Base-by-base conservation (phyloP, 2,888 invertebrate species). In the Parnassius orleans region DNA sequence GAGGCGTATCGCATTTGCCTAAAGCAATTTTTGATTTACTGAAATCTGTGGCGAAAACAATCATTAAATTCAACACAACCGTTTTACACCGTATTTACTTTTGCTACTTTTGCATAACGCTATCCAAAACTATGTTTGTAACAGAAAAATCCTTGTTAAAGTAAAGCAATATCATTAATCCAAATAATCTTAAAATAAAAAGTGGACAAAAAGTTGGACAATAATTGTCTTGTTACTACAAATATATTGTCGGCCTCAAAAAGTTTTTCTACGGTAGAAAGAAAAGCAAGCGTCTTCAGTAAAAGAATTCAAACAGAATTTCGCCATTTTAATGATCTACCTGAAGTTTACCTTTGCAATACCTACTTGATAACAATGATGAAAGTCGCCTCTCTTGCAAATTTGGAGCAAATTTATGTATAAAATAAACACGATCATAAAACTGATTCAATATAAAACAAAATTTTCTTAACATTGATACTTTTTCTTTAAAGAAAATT, bases 211-310 rank as follows among this genome's bases (percentile, higher is more conserved):
- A 57, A 57, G 43, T 55, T 58, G 12, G 44, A 58, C 53, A 58
- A 63, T 58, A 51, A 63, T 63, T 58, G 62, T 58, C 58, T 58
- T 54, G 58, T 63, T 62, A 57, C 48, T 43, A 19, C 54, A 57
- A 58, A 63, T 63, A 63, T 51, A 63, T 58, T 44, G 57, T 58
- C 44, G 19, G 46, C 51, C 58, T 54, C 51, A 48, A 50, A 62
- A 63, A 58, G 50, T 62, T 62, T 46, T 53, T 14, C 53, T 15
- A 15, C 33, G n/a, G 15, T 10, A n/a, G 52, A 57, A 61, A 53
- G 14, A 19, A 53, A 62, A 63, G 54, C 19, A 53, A 47, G 44
- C 33, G 14, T 19, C 44, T 10, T 24, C 44, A 10, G 15, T 46
- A 12, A 57, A 54, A 43, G 50, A 50, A 58, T 63, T 47, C 53